Base-by-base conservation (phyloP, 2,888 invertebrate species). In the Orthosia incerta region DNA sequence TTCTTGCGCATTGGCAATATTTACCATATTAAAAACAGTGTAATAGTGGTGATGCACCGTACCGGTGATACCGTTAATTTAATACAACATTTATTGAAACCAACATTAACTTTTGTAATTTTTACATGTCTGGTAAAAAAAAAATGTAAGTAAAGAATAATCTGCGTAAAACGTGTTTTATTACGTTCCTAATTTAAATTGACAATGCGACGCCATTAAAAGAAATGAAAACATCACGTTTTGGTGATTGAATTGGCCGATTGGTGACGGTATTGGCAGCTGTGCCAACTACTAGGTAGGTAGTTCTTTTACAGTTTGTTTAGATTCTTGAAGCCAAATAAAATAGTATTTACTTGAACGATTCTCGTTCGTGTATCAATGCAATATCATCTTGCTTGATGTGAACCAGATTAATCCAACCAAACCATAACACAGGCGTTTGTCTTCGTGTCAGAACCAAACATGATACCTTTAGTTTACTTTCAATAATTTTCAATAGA, bases 171-270 rank as follows among this genome's bases (percentile, higher is more conserved):
- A 79, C 81, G 80, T 79, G 80, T 74, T 74, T 74, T 71, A 69
- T 71, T 71, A 56, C 68, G 51, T 69, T 69, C 71, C 56, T 60
- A 79, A 68, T 83, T 74, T 60, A 66, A 69, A 83, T 71, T 74
- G 56, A 83, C 74, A 66, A 80, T 73, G 56, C 61, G 45, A 68
- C 53, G 70, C 64, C 57, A 71, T 62, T 82, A 67, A 73, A 72
- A 61, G 68, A 56, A 83, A 76, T 80, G 45, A 76, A 82, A 80
- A 74, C 73, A 83, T 84, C 84, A 82, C 76, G 76, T 85, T 76
- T 80, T 64, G 56, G 59, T 73, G 71, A 85, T 80, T 76, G 67
- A 78, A 78, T 72, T 76, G 62, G 60, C 23, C 53, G 67, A 83
- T 78, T 83, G 62, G 74, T 50, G 66, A 72, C 67, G 74, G 64